Evolutionary conservation across 2,888 invertebrate species (phyloP), one percentile per base, ranked within the genome.

Genomic region (Drosophila niveifrons): DNA sequence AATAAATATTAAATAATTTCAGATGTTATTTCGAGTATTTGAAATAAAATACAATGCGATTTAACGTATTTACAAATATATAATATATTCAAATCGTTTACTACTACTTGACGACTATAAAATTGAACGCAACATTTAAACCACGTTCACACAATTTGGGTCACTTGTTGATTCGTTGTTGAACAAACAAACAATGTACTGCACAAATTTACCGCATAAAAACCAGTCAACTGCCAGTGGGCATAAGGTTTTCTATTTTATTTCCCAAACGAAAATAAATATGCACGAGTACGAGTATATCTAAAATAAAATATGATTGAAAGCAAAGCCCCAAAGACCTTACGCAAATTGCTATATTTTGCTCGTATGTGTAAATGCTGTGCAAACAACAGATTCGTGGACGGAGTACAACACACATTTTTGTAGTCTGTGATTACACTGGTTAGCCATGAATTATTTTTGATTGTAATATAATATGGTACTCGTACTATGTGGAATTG

Each of bases 281-380:
- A 50, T 9, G 39, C 13, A 55, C 43, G 15, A 34, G 43, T 17
- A 55, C 43, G 15, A 34, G 43, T 17, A 18, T 50, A 17, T 50
- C 41, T 43, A 55, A 56, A 56, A 47, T 39, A 28, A 17, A 59
- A 48, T 41, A 17, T 61, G 53, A 39, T 61, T 57, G 57, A 43
- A 53, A 43, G 57, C 50, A 64, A 68, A 53, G 44, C 76, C 75
- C 76, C 31, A 53, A 72, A 76, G 77, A 72, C 77, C 43, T 18
- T 28, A 56, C 23, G 29, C 43, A 75, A 65, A 72, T 71, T 62
- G 72, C 10, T 17, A 44, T 53, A 41, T 23, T 23, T 23, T 23
- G 23, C 17, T 28, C 34, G 50, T 46, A 59, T 66, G 39, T 66
- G 39, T 57, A 62, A 57, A 50, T 13, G 71, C 56, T 57, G 36